Conservation (phyloP, 2,113 vertebrate genomes). For the Epinephelus lanceolatus region DNA sequence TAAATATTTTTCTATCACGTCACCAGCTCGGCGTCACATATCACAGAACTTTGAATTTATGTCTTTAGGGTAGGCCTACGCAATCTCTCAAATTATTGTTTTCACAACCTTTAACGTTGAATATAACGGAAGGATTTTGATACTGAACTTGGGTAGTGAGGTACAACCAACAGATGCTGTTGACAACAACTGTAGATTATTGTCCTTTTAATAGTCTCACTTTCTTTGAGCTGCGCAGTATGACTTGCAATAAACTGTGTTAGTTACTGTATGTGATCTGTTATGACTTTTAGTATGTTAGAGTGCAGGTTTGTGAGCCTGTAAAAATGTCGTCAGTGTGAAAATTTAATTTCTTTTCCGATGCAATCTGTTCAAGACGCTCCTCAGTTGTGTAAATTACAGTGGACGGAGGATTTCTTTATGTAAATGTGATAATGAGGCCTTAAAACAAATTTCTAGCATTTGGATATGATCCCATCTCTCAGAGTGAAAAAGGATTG, state of each 20-base stretch:
- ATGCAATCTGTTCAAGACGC: background rate
- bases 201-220: slow-evolving; percentile 7
- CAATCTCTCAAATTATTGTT: background rate
- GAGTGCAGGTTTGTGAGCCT: slow-evolving; percentile 22
- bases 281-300: slow-evolving; percentile 5
- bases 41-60: slow-evolving; percentile 15
- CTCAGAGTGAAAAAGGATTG: background rate
- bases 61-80: slow-evolving; percentile 7
- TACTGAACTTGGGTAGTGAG: background rate
- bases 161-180: background rate
- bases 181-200: slow-evolving; percentile 5
- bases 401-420: slow-evolving; percentile 13
- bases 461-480: slow-evolving; percentile 21
- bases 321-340: slow-evolving; percentile 1
- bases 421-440: slow-evolving; percentile 37
- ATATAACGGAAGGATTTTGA: background rate
- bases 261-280: slow-evolving; percentile 12
- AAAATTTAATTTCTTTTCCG: slow-evolving; percentile 12
- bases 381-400: slow-evolving; percentile 9
- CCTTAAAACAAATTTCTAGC: slow-evolving; percentile 42
- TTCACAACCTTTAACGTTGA: background rate
- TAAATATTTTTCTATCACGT: slow-evolving; percentile 50
- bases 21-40: slow-evolving; percentile 59
- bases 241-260: slow-evolving; percentile 15
- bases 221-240: slow-evolving; percentile 25